A percentile compares a stretch with the other conserved stretches of the same genome.
Conservation (phyloP, 2,888 invertebrate genomes). For the Bimastos eiseni region DNA sequence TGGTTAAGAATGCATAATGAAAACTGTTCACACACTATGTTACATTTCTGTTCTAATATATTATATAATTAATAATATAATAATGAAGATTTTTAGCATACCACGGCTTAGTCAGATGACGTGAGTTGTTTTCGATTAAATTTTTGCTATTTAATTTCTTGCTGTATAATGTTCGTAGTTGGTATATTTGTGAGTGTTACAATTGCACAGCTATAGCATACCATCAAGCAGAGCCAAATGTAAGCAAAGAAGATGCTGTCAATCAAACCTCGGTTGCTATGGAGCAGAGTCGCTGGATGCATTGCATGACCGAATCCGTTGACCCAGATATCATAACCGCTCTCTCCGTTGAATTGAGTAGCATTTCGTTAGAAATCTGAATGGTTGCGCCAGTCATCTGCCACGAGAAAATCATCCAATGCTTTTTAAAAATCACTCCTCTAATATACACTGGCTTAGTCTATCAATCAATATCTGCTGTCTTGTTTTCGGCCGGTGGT, state of each 20-base stretch:
- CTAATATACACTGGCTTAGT: background rate
- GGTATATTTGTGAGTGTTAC: background rate
- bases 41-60: too few species aligned
- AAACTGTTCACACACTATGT: too few species aligned
- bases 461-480: too few species aligned
- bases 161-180: background rate
- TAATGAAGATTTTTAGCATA: too few species aligned
- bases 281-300: slow-evolving; percentile 98
- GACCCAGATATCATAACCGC: slow-evolving; percentile 95
- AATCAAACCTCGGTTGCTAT: slow-evolving; percentile 94
- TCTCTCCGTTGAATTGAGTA: slow-evolving; percentile 97
- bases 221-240: background rate
- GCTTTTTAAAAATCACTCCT: background rate
- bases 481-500: too few species aligned
- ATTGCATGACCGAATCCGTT: slow-evolving; percentile 95
- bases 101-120: too few species aligned
- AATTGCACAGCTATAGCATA: background rate
- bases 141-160: too few species aligned
- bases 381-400: slow-evolving; percentile 68
- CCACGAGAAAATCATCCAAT: background rate
- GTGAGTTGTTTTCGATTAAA: too few species aligned
- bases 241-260: background rate
- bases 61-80: too few species aligned
- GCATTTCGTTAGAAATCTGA: slow-evolving; percentile 95
- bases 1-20: too few species aligned